These are phyloP conservation scores for Syngnathus typhle DNA, from an alignment of 2,113 vertebrate species.

Conservation along the genomic window DNA sequence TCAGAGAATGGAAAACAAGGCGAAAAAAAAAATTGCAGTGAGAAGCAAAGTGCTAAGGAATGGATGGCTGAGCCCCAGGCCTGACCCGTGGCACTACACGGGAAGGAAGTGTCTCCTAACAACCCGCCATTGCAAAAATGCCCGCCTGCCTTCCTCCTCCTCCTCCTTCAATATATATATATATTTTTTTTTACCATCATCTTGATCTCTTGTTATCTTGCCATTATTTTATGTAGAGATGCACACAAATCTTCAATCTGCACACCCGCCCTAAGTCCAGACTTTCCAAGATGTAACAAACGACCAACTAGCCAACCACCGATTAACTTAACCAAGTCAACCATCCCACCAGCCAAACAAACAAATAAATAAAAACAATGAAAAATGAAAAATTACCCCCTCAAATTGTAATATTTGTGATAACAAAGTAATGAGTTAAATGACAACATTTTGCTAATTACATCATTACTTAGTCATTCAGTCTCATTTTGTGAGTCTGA, in stretches of 20 bases:
- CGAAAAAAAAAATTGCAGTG: slow-evolving; percentile 69
- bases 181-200: slow-evolving; percentile 39
- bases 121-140: slow-evolving; percentile 34
- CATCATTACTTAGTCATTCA: too few relatives aligned
- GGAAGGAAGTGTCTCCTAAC: slow-evolving; percentile 70
- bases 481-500: too few relatives aligned
- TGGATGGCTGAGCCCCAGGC: slow-evolving; percentile 66
- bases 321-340: background rate
- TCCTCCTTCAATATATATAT: background rate
- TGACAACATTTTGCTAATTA: too few relatives aligned
- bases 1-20: slow-evolving; percentile 71
- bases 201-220: slow-evolving; percentile 40
- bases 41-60: slow-evolving; percentile 68
- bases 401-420: too few relatives aligned
- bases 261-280: background rate
- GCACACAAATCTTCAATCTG: slow-evolving; percentile 26
- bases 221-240: slow-evolving; percentile 36
- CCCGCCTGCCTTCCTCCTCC: slow-evolving; percentile 20
- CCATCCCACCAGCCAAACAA: background rate
- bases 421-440: too few relatives aligned
- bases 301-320: background rate
- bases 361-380: background rate
- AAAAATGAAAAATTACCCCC: too few relatives aligned
- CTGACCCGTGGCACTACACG: slow-evolving; percentile 48
- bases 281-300: background rate